Evolutionary conservation across 2,888 invertebrate species (phyloP), one percentile per base, ranked within the genome.

Genomic region (Caenorhabditis japonica): DNA sequence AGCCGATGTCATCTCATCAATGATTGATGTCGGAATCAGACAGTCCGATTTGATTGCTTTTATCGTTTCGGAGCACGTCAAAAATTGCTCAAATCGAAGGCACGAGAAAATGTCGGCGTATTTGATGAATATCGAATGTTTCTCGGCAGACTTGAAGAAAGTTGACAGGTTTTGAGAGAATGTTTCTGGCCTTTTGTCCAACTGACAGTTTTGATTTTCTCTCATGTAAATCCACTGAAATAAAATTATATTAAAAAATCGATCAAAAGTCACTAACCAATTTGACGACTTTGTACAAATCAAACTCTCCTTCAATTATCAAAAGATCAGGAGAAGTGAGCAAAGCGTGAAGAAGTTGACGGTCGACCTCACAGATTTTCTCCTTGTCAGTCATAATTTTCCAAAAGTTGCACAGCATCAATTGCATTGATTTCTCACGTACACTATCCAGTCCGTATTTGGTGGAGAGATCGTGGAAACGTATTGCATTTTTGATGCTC

Each of bases 291-390:
- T 53, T 51, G 46, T 84, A 84, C 7, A 84, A 43, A 69, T 84
- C 84, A 38, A 73, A 59, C 49, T 84, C 84, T n/a, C 80, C 81
- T 49, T 84, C 84, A 1, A 70, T 51, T 4, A 83, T 76, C 5
- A 82, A 71, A 7, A 83, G 58, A 44, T 82, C 77, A 1, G 75
- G 47, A 3, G 79, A 76, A 12, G 72, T 69, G 12, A 81, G 60
- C n/a, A 83, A 60, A 12, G 44, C 46, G 8, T 44, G 13, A 0
- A 81, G 39, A 4, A 72, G 52, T 15, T 72, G n/a, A 0, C 33
- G 55, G 4, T 51, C 51, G 0, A 66, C 7, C 15, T 56, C 49
- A 7, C 30, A 34, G 13, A 66, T n/a, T 30, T 43, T 66, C 19
- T 43, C 36, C n/a, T 36, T 41, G 21, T 73, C 55, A 8, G 62